phyloP scores from a whole-genome alignment of 2,797 vertebrate species.

The Trichosurus vulpecula region DNA sequence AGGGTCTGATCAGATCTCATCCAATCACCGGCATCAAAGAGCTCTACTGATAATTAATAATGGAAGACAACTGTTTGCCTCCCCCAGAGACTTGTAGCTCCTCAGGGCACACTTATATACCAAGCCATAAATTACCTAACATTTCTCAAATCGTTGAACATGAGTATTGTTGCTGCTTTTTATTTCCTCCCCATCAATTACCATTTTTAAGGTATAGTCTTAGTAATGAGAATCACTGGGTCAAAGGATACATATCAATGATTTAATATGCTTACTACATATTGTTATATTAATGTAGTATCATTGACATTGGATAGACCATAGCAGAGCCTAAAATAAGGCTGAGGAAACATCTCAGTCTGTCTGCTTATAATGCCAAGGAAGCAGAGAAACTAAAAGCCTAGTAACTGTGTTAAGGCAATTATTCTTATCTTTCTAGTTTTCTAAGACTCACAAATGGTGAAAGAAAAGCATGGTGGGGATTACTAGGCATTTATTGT shows the following conservation, averaged over 20 bases:
- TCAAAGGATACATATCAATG: background rate
- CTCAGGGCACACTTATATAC: background rate
- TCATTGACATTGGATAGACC: background rate
- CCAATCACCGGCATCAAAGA: background rate
- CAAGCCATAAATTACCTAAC: background rate
- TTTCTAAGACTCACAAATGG: accelerated
- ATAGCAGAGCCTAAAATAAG: background rate
- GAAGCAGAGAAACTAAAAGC: background rate
- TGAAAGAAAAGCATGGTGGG: accelerated
- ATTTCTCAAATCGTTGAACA: background rate
- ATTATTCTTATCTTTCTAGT: too few species aligned
- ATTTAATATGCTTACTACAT: background rate
- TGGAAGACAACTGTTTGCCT: background rate
- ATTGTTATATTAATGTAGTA: background rate
- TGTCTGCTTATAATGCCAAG: background rate
- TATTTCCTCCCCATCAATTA: background rate
- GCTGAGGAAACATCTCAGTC: background rate
- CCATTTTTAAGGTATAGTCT: background rate
- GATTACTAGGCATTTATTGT: background rate
- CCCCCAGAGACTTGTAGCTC: background rate
- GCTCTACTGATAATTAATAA: background rate
- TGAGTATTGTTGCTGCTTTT: background rate
- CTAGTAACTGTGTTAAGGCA: accelerated
- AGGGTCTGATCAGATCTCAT: background rate
- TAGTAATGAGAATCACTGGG: background rate